Percentiles rank a stretch among this genome's conserved stretches.
Evolutionary conservation across 30 jellyfish, hydroid and myxozoan genomes (phyloP).

Genomic region (Pseudorhiza aurosa): DNA sequence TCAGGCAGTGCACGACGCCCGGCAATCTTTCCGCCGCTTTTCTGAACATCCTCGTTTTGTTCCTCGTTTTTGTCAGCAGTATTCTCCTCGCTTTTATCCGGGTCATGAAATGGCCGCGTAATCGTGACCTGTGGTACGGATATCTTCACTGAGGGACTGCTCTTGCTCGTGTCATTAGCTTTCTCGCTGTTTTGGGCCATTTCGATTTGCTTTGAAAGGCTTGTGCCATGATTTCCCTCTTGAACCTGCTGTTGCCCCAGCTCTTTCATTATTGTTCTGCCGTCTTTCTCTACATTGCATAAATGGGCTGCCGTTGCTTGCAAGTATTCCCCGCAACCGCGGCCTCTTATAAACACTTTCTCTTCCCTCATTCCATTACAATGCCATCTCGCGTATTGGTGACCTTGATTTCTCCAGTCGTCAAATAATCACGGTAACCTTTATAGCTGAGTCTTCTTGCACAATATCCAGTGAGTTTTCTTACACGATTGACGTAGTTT

Average conservation of each 20-base stretch:
- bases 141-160: neutral
- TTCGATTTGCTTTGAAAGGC: neutral
- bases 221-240: neutral
- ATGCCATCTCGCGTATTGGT: too few species aligned
- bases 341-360: slow-evolving; percentile 6
- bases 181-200: slow-evolving; percentile 5
- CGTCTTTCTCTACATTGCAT: too few species aligned
- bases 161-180: neutral
- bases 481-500: too few species aligned
- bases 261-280: slow-evolving; percentile 1
- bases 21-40: slow-evolving; percentile 26
- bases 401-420: too few species aligned
- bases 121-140: slow-evolving; percentile 57
- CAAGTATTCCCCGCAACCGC: slow-evolving; percentile 17
- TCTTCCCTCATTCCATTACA: slow-evolving; percentile 40
- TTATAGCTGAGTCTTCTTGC: too few species aligned
- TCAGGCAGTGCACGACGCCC: slow-evolving; percentile 71
- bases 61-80: neutral
- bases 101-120: slow-evolving; percentile 23
- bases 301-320: too few species aligned
- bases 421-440: too few species aligned
- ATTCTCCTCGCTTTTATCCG: neutral
- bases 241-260: neutral
- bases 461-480: too few species aligned
- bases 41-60: neutral